Evolutionary conservation across 2,113 vertebrate genomes (phyloP), one percentile per base, ranked within the genome.

Genomic region (Rissa tridactyla): DNA sequence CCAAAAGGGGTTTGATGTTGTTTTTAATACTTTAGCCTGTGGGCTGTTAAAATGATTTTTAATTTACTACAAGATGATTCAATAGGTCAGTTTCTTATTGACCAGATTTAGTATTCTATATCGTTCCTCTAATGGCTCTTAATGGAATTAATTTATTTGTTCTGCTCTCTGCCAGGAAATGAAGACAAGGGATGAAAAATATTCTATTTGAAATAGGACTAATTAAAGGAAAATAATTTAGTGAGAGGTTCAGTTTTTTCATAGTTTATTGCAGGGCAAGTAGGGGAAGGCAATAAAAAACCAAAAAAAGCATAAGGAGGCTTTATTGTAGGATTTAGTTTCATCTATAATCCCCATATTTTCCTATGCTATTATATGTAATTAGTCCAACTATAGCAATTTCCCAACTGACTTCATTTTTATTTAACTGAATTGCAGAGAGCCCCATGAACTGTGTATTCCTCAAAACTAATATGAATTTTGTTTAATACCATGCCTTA

Each of bases 101-200:
- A 86, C 51, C 61, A 90, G 68, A 90, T 93, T 94, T 90, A 73
- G 26, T 47, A 62, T 93, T 96, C 78, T 86, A 76, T 91, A 72
- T 79, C 66, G 18, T 88, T 69, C 16, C 29, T 92, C 81, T 93
- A 94, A 91, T 91, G 30, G n/a, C 19, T 80, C n/a, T 80, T 94
- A 92, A 95, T 95, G 22, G 42, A 96, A 89, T 97, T 94, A 96
- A 94, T 90, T 84, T 88, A 66, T 92, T 91, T 94, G 79, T 90
- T 90, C 88, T 95, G 61, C 21, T 95, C 51, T 91, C 61, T 94
- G 62, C 30, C 90, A 96, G 88, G 84, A 97, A 96, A 96, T 70
- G 26, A 94, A 91, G 62, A 92, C 61, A 88, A 93, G 25, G 14
- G 38, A 90, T 92, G 73, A 96, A 95, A 94, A 72, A 93, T 87